Evolutionary conservation across 2,113 vertebrate genomes (phyloP), one percentile per base, ranked within the genome.

Genomic region (Dipodomys stephensi): DNA sequence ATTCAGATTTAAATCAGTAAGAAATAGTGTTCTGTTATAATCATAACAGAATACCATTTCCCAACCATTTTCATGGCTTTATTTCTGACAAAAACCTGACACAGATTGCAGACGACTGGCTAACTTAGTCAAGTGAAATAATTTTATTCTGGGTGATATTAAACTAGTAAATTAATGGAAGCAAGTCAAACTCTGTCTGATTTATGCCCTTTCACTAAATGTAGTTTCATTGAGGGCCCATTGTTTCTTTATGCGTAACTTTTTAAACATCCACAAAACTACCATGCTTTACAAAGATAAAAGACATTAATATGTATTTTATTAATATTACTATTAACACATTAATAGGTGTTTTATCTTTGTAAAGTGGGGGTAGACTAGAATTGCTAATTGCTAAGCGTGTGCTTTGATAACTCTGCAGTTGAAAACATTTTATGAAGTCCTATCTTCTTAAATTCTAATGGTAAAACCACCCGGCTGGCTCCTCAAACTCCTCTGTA

Each of bases 401-500:
- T 39, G 28, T n/a, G 12, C 9, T 68, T 46, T 49, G 11, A 23
- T 62, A 53, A 73, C 25, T 20, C 35, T 46, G 49, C 49, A 88
- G 67, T 72, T 80, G 25, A 46, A 90, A 91, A n/a, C 32, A 32
- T 22, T 71, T 44, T 7, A 82, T 22, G 77, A 68, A 78, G 86
- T 7, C 65, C 39, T 4, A 4, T 82, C 62, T 89, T 49, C 79
- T 95, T 6, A 7, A 16, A 91, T 44, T 87, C 87, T 81, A 67
- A 81, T 30, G 64, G 0, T 32, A 90, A 83, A 60, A 3, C 13
- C 60, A 81, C 65, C 9, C 46, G n/a, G 12, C 62, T 83, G 0
- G 39, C 13, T 72, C 83, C 93, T 60, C 46, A 72, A 16, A 35
- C 12, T 65, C 68, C 72, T 95, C 35, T 83, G 85, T 78, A 86